These are phyloP conservation scores for Drosophila eugracilis DNA, from an alignment of 1,140 invertebrate species.

Conservation along the genomic window DNA sequence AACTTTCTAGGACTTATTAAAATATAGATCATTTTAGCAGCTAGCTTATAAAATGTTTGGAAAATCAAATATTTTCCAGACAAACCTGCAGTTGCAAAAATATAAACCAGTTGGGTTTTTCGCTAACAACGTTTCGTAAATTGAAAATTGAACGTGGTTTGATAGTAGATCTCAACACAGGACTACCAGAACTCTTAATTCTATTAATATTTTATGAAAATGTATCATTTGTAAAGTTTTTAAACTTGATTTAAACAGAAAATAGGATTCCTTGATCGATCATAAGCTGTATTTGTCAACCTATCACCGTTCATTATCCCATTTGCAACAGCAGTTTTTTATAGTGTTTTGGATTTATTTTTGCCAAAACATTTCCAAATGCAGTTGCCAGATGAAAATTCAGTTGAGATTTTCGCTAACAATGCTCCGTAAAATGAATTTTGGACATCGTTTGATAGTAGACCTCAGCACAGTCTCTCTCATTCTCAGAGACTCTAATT, in stretches of 20 bases:
- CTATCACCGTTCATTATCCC: background rate
- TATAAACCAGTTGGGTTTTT: constrained; percentile 57
- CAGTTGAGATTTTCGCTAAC: constrained; percentile 76
- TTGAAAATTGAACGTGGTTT: constrained; percentile 55
- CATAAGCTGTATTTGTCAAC: background rate
- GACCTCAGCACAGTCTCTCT: constrained; percentile 59
- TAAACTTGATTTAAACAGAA: background rate
- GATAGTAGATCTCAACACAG: constrained; percentile 65
- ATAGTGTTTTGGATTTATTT: constrained; percentile 28
- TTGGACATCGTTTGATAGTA: constrained; percentile 79
- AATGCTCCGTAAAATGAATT: constrained; percentile 47
- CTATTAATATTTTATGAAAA: too few species aligned
- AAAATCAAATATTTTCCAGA: constrained; percentile 1
- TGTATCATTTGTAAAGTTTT: background rate
- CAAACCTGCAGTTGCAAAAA: constrained; percentile 27
- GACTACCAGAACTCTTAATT: background rate
- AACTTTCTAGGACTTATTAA: too few species aligned
- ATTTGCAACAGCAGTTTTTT: constrained; percentile 31
- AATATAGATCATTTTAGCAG: background rate
- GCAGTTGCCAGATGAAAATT: constrained; percentile 55
- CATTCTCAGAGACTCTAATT: constrained; percentile 1
- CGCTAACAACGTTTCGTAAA: constrained; percentile 63
- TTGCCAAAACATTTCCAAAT: constrained; percentile 31
- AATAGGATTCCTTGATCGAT: background rate
- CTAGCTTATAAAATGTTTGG: constrained; percentile 1